Base-by-base conservation (phyloP, 2,113 vertebrate genomes). In the Aviceda subcristata region DNA sequence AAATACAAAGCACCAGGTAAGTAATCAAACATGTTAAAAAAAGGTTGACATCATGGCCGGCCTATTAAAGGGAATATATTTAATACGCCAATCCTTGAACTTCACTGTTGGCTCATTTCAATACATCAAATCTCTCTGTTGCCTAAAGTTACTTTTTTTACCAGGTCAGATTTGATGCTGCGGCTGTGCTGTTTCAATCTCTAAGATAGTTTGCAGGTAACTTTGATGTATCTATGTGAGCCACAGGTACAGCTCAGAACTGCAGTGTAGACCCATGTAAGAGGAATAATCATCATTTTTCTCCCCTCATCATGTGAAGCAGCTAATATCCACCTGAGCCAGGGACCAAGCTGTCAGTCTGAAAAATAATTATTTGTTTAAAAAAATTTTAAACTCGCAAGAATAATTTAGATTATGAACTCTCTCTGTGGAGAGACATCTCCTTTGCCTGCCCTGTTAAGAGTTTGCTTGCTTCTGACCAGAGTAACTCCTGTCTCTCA, bases 1-100 rank as follows among this genome's bases (percentile, higher is more conserved):
- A 96, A 96, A 41, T 97, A 98, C 88, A 97, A 97, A 96, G 97
- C 98, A 66, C 98, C 98, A 95, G 98, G 98, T 98, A 96, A 96
- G 96, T 71, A 73, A 45, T 46, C 27, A 90, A 51, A 17, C 8
- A 27, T 4, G 1, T 55, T 17, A 22, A 66, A 77, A 59, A n/a
- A 69, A 86, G 3, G 9, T 16, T 92, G 55, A 15, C 10, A 32
- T 53, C 22, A 39, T 7, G 16, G 23, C 17, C 32, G 88, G 22
- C 9, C 27, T 92, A 15, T 75, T 91, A 32, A 92, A 71, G 15
- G 5, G 36, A 75, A 4, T 59, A 9, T 30, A 60, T 71, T 78
- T 89, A 60, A 53, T 68, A 53, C 1, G 23, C 15, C 20, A 74
- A 34, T 14, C 10, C 45, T 56, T 80, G 29, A 72, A 60, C 30